Evolutionary conservation across 2,113 vertebrate species (phyloP).

Genomic region (Albula goreensis): DNA sequence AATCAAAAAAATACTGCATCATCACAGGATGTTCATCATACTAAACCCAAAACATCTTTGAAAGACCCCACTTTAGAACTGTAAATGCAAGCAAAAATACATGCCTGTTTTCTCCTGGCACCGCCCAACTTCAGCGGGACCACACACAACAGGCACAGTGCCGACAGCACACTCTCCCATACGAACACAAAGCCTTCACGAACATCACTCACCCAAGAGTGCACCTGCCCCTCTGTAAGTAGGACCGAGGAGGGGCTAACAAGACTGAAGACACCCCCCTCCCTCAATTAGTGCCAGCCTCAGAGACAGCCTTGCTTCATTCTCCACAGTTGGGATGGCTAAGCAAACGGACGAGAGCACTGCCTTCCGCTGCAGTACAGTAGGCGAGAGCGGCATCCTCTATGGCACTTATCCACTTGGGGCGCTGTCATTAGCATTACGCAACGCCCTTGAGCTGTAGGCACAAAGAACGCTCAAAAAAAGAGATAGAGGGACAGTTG

Average conservation of each 20-base stretch:
- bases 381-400: constrained; percentile 43
- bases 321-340: constrained; percentile 39
- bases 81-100: constrained; percentile 45
- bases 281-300: background rate
- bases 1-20: background rate
- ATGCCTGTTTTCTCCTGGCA: constrained; percentile 28
- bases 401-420: constrained; percentile 59
- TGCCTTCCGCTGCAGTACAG: constrained; percentile 32
- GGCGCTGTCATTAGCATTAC: constrained; percentile 57
- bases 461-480: constrained; percentile 46
- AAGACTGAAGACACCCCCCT: background rate
- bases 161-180: constrained; percentile 9
- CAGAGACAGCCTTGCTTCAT: constrained; percentile 21
- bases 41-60: background rate
- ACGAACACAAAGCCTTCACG: background rate
- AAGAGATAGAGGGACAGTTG: constrained; percentile 38
- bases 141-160: constrained; percentile 30
- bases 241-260: background rate
- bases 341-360: constrained; percentile 36
- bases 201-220: constrained; percentile 21
- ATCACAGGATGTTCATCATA: too few species aligned
- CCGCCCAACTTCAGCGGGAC: constrained; percentile 8
- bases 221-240: background rate
- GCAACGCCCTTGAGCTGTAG: constrained; percentile 62
- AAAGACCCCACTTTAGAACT: constrained; percentile 23